These are phyloP conservation scores for Helobdella robusta DNA, from an alignment of 2,888 invertebrate species.

Conservation along the genomic window DNA sequence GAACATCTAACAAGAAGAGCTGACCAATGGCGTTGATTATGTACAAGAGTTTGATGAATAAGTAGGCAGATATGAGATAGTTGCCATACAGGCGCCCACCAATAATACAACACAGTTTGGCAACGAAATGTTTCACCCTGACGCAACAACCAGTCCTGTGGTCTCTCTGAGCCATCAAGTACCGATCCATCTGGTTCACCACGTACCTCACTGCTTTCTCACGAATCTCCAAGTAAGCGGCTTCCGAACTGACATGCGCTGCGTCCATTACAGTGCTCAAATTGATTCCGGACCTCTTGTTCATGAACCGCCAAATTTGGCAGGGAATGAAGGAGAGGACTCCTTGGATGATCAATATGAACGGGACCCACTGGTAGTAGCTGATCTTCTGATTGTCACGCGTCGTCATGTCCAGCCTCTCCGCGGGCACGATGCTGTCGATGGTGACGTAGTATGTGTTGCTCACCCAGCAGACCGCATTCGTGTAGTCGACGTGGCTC, in stretches of 20 bases:
- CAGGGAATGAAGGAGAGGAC: constrained; percentile 35
- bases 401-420: constrained; percentile 5
- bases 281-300: constrained; percentile 35
- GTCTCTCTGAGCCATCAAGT: constrained; percentile 49
- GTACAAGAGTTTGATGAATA: constrained; percentile 50
- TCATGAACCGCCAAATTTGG: constrained; percentile 36
- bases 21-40: constrained; percentile 51
- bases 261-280: constrained; percentile 36
- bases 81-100: constrained; percentile 51
- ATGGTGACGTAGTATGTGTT: constrained; percentile 36
- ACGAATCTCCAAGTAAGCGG: constrained; percentile 36
- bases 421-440: constrained; percentile 30
- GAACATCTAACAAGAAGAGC: constrained; percentile 51
- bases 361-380: constrained; percentile 38
- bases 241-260: constrained; percentile 36
- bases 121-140: constrained; percentile 46
- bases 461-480: constrained; percentile 37
- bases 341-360: constrained; percentile 36
- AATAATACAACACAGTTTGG: constrained; percentile 47
- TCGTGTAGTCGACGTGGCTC: constrained; percentile 35
- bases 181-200: constrained; percentile 51
- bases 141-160: constrained; percentile 48
- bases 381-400: constrained; percentile 31
- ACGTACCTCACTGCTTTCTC: constrained; percentile 48
- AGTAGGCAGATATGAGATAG: constrained; percentile 51